Evolutionary conservation across 2,113 vertebrate species (phyloP).

Genomic region (Pycnonotus jocosus): DNA sequence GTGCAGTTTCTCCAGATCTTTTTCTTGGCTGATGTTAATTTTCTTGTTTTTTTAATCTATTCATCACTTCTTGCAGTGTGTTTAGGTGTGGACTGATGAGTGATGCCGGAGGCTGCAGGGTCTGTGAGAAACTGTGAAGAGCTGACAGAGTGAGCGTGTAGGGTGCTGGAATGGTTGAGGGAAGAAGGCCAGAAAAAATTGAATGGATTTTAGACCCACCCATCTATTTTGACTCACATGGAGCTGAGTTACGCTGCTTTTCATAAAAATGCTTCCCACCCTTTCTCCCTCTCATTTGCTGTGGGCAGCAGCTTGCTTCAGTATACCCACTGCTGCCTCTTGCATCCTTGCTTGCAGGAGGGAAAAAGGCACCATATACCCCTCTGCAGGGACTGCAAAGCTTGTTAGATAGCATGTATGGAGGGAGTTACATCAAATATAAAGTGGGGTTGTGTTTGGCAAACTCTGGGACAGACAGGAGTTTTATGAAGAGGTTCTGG

Average conservation of each 20-base stretch:
- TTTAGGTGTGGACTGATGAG: not conserved
- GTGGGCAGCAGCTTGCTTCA: not conserved
- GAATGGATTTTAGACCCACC: not conserved
- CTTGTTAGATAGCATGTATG: not conserved
- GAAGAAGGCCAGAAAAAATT: not conserved
- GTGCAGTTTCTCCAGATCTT: not conserved
- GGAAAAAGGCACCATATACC: not conserved
- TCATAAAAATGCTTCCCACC: not conserved
- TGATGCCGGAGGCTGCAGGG: not conserved
- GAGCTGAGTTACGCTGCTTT: not conserved
- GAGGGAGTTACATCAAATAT: not conserved
- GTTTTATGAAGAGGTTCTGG: not conserved
- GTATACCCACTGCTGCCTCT: not conserved
- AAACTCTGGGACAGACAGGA: not conserved
- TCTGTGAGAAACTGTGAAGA: not conserved
- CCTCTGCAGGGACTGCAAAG: no score
- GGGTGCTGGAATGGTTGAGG: not conserved
- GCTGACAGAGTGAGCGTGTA: not conserved
- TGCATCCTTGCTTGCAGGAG: not conserved
- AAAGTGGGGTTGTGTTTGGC: not conserved
- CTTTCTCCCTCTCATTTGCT: not conserved
- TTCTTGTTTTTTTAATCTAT: not conserved
- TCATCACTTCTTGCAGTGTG: not conserved
- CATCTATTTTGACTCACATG: not conserved
- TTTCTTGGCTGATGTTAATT: not conserved